Evolutionary conservation across 2,797 vertebrate genomes (phyloP).

Genomic region (Cuculus canorus): DNA sequence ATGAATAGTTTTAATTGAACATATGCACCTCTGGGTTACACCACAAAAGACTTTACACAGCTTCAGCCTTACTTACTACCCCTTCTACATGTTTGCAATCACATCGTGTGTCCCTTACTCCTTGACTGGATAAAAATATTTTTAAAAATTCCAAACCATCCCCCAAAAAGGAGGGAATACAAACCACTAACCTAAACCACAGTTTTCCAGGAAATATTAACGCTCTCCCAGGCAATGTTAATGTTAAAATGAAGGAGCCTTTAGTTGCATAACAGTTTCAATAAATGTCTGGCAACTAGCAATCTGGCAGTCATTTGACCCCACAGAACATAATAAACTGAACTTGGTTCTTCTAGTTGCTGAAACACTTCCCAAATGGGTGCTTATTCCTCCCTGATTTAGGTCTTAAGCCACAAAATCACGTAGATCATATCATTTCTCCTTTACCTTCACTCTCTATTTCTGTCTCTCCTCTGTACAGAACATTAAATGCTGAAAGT

Average conservation of each 20-base stretch:
- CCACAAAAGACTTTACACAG: neutral
- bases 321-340: neutral
- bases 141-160: neutral
- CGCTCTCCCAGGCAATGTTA: neutral
- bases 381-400: neutral
- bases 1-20: neutral
- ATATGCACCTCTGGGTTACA: neutral
- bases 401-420: neutral
- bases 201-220: neutral
- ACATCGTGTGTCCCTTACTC: neutral
- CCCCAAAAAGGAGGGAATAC: neutral
- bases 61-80: neutral
- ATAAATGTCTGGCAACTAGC: neutral
- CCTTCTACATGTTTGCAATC: neutral
- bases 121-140: neutral
- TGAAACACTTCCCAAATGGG: neutral
- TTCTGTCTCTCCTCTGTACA: neutral
- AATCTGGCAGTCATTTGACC: neutral
- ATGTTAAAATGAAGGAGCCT: neutral
- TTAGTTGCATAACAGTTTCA: neutral
- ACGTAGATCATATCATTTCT: rapidly evolving
- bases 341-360: neutral
- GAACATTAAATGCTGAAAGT: neutral
- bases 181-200: neutral
- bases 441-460: neutral